These are phyloP conservation scores for Scaptomyza reducta DNA, from an alignment of 2,888 invertebrate species.

Conservation along the genomic window DNA sequence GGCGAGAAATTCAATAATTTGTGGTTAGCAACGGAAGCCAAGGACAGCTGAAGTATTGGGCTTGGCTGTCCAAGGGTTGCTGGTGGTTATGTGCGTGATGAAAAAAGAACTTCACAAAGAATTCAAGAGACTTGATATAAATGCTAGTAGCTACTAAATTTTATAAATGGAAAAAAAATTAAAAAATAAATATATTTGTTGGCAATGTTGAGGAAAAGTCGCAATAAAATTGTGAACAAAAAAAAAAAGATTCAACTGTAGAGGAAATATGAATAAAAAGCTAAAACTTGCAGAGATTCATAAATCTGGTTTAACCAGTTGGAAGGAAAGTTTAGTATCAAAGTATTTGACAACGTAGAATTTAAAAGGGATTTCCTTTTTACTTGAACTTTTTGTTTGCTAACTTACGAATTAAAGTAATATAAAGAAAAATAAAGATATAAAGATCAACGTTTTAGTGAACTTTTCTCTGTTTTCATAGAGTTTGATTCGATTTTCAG, in stretches of 20 bases:
- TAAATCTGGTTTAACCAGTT: background rate
- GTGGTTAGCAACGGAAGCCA: background rate
- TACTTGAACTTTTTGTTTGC: too few relatives aligned
- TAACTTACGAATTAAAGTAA: too few relatives aligned
- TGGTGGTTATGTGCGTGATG: background rate
- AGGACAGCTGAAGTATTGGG: slow-evolving; percentile 4
- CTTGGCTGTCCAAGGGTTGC: background rate
- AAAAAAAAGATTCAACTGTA: background rate
- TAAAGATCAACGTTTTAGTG: too few relatives aligned
- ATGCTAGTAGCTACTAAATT: slow-evolving; percentile 3
- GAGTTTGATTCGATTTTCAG: too few relatives aligned
- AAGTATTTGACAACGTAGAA: too few relatives aligned
- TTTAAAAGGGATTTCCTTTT: too few relatives aligned
- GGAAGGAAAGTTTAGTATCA: background rate
- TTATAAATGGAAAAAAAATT: too few relatives aligned
- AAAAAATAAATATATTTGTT: slow-evolving; percentile 7
- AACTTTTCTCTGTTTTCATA: too few relatives aligned
- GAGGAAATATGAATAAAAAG: background rate
- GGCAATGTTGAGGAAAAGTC: background rate
- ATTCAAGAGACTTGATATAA: background rate
- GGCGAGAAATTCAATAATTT: slow-evolving; percentile 68
- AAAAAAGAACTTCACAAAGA: background rate
- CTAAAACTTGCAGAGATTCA: background rate
- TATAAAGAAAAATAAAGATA: too few relatives aligned
- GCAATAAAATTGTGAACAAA: background rate